Percentiles rank a stretch among this genome's conserved stretches.
Conservation (phyloP, 35 echinoderm and acorn worm genomes). For the Ophiothrix spiculata region DNA sequence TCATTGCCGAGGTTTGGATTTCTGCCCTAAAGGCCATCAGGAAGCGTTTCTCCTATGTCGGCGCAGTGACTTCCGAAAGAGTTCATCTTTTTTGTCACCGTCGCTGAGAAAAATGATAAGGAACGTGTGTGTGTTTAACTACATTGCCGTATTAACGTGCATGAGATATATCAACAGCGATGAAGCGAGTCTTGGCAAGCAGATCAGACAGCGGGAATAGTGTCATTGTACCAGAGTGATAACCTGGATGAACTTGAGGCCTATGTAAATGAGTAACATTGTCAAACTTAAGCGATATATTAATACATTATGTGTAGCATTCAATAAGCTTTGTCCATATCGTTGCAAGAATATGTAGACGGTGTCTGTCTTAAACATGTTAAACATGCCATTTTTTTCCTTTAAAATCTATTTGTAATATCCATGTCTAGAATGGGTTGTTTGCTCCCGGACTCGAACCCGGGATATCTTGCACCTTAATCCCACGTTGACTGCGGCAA, state of each 20-base stretch:
- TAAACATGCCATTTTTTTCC: no score
- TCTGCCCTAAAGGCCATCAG: neutral
- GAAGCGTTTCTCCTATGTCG: neutral
- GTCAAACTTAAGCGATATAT: no score
- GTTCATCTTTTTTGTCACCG: slow-evolving; percentile 15
- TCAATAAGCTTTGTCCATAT: no score
- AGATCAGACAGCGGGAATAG: neutral
- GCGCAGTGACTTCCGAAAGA: neutral
- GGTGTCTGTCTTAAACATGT: no score
- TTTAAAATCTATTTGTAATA: no score
- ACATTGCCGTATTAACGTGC: neutral
- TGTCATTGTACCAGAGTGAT: neutral
- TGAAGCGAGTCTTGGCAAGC: neutral
- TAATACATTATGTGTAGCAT: no score
- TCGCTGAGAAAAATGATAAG: neutral
- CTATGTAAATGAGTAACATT: neutral
- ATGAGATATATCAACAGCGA: neutral
- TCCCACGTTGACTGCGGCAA: no score
- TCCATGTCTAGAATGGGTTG: no score
- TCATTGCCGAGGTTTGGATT: neutral
- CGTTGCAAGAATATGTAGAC: no score
- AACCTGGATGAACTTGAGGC: neutral
- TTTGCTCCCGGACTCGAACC: no score
- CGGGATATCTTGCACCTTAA: no score
- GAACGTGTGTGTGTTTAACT: slow-evolving; percentile 12